A percentile compares a stretch with the other conserved stretches of the same genome.
Evolutionary conservation across 35 echinoderm and acorn worm species (phyloP).

Genomic region (Lytechinus variegatus): DNA sequence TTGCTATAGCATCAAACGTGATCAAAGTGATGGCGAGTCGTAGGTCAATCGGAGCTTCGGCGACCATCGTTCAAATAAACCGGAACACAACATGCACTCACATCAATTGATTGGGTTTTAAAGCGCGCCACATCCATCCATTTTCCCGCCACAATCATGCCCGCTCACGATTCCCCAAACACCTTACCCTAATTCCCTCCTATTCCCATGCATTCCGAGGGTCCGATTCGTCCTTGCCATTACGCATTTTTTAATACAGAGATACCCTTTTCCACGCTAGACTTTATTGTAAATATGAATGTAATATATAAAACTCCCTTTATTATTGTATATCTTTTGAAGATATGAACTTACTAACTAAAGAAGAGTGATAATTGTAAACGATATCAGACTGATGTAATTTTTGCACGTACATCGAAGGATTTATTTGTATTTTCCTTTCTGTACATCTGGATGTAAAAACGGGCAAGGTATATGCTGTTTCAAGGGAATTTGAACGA

Average conservation of each 20-base stretch:
- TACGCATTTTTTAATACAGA: neutral
- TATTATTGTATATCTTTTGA: no score
- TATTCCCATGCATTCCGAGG: neutral
- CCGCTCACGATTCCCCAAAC: neutral
- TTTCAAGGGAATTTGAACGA: no score
- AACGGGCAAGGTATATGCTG: no score
- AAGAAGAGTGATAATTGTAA: no score
- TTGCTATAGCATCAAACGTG: neutral
- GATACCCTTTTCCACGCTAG: neutral
- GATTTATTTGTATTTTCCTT: no score
- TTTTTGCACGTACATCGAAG: no score
- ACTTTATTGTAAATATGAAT: no score
- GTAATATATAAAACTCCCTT: no score
- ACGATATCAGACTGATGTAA: no score
- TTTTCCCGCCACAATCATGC: neutral
- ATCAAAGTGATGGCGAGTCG: neutral
- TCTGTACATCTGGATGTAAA: no score
- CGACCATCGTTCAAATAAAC: neutral
- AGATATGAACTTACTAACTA: no score
- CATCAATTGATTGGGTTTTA: neutral
- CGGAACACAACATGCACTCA: neutral
- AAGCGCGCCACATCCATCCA: neutral
- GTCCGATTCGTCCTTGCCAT: neutral
- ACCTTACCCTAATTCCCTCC: neutral
- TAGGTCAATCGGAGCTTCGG: neutral